Base-by-base conservation (phyloP, 2,797 vertebrate species). In the Ammospiza maritima region DNA sequence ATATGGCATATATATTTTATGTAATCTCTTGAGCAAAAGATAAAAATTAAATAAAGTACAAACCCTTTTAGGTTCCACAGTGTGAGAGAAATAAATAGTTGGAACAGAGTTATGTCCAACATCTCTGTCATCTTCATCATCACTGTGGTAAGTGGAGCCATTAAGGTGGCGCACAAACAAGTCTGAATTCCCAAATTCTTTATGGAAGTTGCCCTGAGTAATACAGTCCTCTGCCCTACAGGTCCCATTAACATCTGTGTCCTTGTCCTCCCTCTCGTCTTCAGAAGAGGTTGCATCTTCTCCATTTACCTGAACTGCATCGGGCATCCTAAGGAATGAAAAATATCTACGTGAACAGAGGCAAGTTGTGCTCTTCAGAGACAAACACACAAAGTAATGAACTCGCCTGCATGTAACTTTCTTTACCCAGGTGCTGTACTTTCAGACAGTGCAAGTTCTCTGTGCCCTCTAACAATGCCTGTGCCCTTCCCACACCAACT, bases 51-150 rank as follows among this genome's bases (percentile, higher is more conserved):
- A 38, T 83, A 3, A 84, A 65, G 85, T 98, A 99, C 98, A 98
- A 97, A 99, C 99, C 98, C 98, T 99, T 98, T 99, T 99, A 97
- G 98, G 99, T 95, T 99, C 99, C 13, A 98, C 98, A n/a, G 99
- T 99, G 97, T 99, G 99, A 96, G 98, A 98, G 96, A 99, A 98
- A 97, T 98, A 99, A 98, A 99, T 99, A 94, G 99, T 98, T 81
- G 98, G 98, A 95, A 98, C 89, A 87, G 96, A 97, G 85, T 97
- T 97, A 47, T 98, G 97, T 85, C 81, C 95, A 81, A 50, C 57
- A 93, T 96, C 98, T 94, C 92, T 92, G 77, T 98, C 96, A 80
- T 97, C 96, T 91, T 96, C 97, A 38, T 97, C 98, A 45, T 98
- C 96, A 27, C 96, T 98, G 60, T 88, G 91, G 22, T 94, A 96